Evolutionary conservation across 2,888 invertebrate genomes (phyloP).

Genomic region (Micoletzkya japonica): DNA sequence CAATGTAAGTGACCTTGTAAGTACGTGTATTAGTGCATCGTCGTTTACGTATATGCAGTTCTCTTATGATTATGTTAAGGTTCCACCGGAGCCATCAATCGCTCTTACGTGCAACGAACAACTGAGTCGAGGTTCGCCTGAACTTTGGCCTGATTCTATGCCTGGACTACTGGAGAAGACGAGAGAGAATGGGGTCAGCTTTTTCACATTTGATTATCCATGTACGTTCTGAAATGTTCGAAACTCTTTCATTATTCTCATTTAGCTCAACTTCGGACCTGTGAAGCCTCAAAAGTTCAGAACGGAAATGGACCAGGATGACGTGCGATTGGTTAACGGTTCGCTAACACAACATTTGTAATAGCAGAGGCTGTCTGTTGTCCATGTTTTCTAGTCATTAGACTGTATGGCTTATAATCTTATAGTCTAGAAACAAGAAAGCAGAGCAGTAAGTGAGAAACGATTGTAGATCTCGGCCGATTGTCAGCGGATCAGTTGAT

Average conservation of each 20-base stretch:
- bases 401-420: not conserved
- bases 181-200: constrained; percentile 24
- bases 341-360: not conserved
- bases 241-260: not conserved
- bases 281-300: constrained; percentile 35
- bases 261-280: constrained; percentile 17
- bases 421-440: not conserved
- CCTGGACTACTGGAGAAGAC: constrained; percentile 29
- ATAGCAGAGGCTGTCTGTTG: not conserved
- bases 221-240: not conserved
- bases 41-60: no score
- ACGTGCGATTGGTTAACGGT: constrained; percentile 57
- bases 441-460: not conserved
- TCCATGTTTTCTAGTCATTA: not conserved
- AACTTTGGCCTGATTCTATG: constrained; percentile 27
- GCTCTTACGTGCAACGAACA: constrained; percentile 18
- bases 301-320: constrained; percentile 57
- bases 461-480: constrained; percentile 69
- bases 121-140: constrained; percentile 22
- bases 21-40: not conserved
- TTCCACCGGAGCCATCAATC: constrained; percentile 3
- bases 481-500: constrained; percentile 82
- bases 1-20: not conserved
- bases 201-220: not conserved
- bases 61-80: no score